Evolutionary conservation across 2,888 invertebrate species (phyloP).

Genomic region (Drosophila dives): DNA sequence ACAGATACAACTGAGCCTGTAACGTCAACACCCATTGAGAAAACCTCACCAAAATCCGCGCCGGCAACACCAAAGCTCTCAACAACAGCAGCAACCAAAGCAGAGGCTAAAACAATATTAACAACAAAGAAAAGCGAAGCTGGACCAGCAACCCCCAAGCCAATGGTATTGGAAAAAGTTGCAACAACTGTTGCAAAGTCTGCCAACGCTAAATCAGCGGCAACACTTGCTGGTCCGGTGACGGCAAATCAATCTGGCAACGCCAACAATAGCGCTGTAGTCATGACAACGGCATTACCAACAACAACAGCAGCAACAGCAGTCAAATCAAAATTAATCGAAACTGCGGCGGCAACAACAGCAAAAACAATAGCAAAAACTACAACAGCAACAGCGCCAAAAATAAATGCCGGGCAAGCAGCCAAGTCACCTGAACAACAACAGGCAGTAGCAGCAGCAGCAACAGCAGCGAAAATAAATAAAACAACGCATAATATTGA

Average conservation of each 20-base stretch:
- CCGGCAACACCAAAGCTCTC: slow-evolving; percentile 8
- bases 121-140: not conserved
- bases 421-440: slow-evolving; percentile 84
- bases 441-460: slow-evolving; percentile 69
- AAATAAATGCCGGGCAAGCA: slow-evolving; percentile 83
- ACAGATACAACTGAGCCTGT: not conserved
- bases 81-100: slow-evolving; percentile 8
- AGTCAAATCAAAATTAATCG: slow-evolving; percentile 31
- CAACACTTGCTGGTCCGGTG: slow-evolving; percentile 37
- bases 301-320: slow-evolving; percentile 12
- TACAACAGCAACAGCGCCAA: slow-evolving; percentile 69
- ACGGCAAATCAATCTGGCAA: slow-evolving; percentile 44
- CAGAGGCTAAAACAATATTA: not conserved
- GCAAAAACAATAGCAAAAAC: slow-evolving; percentile 36
- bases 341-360: slow-evolving; percentile 22
- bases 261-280: slow-evolving; percentile 30
- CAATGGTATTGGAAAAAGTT: not conserved
- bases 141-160: slow-evolving; percentile 14
- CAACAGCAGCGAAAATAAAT: slow-evolving; percentile 64
- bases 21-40: not conserved
- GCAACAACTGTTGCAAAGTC: slow-evolving; percentile 6
- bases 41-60: not conserved
- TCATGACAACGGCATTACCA: slow-evolving; percentile 45
- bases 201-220: slow-evolving; percentile 25
- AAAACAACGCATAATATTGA: slow-evolving; percentile 68